Evolutionary conservation across 2,888 invertebrate genomes (phyloP), one percentile per base, ranked within the genome.

Genomic region (Bellardia bayeri): DNA sequence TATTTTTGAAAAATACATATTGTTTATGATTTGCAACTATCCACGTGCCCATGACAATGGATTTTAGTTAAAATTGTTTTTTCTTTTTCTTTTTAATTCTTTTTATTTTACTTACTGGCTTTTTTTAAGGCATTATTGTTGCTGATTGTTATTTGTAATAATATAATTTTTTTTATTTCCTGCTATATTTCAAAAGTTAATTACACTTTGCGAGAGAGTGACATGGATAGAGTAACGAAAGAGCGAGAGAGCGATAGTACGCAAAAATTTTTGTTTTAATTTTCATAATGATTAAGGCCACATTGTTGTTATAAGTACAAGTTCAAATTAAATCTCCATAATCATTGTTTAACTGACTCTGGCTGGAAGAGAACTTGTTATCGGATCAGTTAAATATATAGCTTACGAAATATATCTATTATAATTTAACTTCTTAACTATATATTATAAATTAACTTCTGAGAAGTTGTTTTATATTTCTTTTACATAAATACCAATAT

Each of bases 21-120:
- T 87, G 72, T 87, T 85, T 82, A 87, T 84, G 64, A 87, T 82
- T 82, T 84, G 42, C 82, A 82, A 71, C 85, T 82, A 87, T 85
- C 87, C 87, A 87, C 87, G 87, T 87, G 87, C 75, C 87, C 79
- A 82, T 79, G 82, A 87, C 87, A 87, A 87, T 87, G 49, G 82
- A 87, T 82, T 82, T 87, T 85, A 87, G 85, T 85, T 87, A 74
- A 74, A 82, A 87, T 78, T 64, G 78, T 74, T 68, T 68, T 74
- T 82, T 74, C 78, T 87, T 80, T 79, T 81, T 85, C 63, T 61
- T 85, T 78, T 75, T 74, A 82, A 49, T 85, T 79, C 81, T 82
- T 81, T 85, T 49, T 30, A 80, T 82, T 30, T 61, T 66, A 56
- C 54, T 45, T 49, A n/a, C 61, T 68, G 33, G 16, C 58, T 37